Percentiles rank a stretch among this genome's conserved stretches.
phyloP scores from a whole-genome alignment of 1,140 invertebrate genomes.

The Hestina assimilis region DNA sequence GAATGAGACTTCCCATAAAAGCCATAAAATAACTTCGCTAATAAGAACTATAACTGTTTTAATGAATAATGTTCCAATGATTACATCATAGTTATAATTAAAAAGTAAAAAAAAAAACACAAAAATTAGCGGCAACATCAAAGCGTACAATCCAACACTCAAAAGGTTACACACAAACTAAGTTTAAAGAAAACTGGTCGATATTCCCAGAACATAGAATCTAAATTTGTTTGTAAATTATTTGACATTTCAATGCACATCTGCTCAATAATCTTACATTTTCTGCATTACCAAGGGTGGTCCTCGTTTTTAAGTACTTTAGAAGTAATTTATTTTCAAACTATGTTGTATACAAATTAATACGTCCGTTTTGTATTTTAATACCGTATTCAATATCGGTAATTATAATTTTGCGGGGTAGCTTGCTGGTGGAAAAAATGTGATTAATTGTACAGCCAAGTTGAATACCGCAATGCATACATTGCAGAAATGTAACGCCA shows the following conservation, averaged over 20 bases:
- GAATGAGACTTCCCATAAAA: too few relatives aligned
- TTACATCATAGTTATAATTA: not conserved
- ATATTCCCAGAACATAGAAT: not conserved
- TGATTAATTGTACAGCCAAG: conserved; percentile 9
- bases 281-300: conserved; percentile 8
- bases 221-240: conserved; percentile 6
- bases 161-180: conserved; percentile 2
- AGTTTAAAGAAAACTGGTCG: conserved; percentile 2
- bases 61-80: not conserved
- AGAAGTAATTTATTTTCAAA: conserved; percentile 5
- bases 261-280: conserved; percentile 18
- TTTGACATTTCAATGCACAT: conserved; percentile 23
- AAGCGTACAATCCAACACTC: conserved; percentile 16
- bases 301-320: not conserved
- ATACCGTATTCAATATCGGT: conserved; percentile 4
- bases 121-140: conserved; percentile 24
- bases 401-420: conserved; percentile 3
- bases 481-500: not conserved
- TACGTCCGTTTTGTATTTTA: conserved; percentile 11
- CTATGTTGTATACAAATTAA: conserved; percentile 4
- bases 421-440: not conserved
- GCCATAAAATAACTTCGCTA: not conserved
- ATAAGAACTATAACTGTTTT: not conserved
- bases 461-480: conserved; percentile 2
- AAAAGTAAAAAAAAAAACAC: conserved; percentile 6